Conservation (phyloP, 2,797 vertebrate genomes). For the Micropoecilia bifurca region DNA sequence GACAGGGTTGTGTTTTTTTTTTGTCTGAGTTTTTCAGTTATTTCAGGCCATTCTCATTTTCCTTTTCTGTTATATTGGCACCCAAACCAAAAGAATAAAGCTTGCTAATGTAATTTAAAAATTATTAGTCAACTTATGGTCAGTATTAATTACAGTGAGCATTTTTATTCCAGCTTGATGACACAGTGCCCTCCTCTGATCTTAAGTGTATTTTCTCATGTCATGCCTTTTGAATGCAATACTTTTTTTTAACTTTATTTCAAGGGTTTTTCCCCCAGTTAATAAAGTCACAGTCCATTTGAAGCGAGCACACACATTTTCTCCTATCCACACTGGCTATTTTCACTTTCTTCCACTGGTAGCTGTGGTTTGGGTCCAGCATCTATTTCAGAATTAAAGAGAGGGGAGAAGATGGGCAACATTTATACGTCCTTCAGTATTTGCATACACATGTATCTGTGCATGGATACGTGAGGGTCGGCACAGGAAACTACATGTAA, state of each 20-base stretch:
- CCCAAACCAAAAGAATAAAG: not conserved
- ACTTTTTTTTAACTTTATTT: not conserved
- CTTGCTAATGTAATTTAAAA: not conserved
- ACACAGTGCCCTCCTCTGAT: not conserved
- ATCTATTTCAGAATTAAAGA: slow-evolving; percentile 76
- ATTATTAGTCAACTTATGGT: not conserved
- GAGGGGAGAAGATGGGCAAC: slow-evolving; percentile 68
- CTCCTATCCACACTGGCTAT: slow-evolving; percentile 53
- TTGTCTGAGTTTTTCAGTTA: not conserved
- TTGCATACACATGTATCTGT: slow-evolving; percentile 12
- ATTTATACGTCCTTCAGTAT: slow-evolving; percentile 13
- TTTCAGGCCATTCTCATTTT: not conserved
- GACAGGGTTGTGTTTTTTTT: not conserved
- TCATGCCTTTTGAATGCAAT: not conserved
- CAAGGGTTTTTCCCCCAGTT: not conserved
- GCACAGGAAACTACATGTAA: slow-evolving; percentile 48
- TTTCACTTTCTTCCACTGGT: slow-evolving; percentile 71
- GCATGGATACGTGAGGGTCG: slow-evolving; percentile 21
- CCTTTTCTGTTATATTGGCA: not conserved
- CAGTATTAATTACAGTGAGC: not conserved
- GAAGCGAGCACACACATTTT: slow-evolving; percentile 18
- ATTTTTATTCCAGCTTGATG: not conserved
- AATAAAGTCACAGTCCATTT: slow-evolving; percentile 39
- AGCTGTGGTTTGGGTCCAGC: slow-evolving; percentile 72
- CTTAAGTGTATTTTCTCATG: not conserved